These are phyloP conservation scores for Tetraodon nigroviridis DNA, from an alignment of 2,113 vertebrate species.

Conservation along the genomic window DNA sequence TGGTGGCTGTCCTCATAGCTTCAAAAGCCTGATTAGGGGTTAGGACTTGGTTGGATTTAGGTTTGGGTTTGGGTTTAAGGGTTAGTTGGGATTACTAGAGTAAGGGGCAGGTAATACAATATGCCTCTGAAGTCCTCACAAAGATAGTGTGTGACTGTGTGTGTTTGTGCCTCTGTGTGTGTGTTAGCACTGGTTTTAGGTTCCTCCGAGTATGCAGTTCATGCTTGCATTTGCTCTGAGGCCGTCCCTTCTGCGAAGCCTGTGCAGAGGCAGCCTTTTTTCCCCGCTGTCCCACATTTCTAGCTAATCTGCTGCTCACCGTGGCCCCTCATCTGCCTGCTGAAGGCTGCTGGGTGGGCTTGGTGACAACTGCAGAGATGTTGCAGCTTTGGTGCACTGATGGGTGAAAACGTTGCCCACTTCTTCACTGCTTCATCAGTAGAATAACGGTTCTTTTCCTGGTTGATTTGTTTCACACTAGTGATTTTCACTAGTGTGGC, in stretches of 20 bases:
- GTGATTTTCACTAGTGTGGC: too few species aligned
- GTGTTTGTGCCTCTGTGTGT: too few species aligned
- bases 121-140: too few species aligned
- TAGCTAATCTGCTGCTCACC: conserved; percentile 69
- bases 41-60: too few species aligned
- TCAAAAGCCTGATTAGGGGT: too few species aligned
- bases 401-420: neutral
- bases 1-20: neutral
- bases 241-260: conserved; percentile 23
- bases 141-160: neutral
- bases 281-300: conserved; percentile 75
- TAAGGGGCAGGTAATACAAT: too few species aligned
- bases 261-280: conserved; percentile 52
- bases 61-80: too few species aligned
- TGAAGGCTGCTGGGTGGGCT: conserved; percentile 46
- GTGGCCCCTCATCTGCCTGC: conserved; percentile 64
- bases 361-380: conserved; percentile 55
- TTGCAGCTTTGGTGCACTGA: conserved; percentile 36
- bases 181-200: neutral
- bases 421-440: too few species aligned
- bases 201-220: conserved; percentile 13
- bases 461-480: neutral
- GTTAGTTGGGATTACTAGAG: too few species aligned
- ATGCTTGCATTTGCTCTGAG: conserved; percentile 15
- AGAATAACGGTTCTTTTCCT: conserved; percentile 5